Percentiles rank a stretch among this genome's conserved stretches.
These are phyloP conservation scores for Platyrinchus mystaceus DNA, from an alignment of 2,797 vertebrate species.

Conservation along the genomic window DNA sequence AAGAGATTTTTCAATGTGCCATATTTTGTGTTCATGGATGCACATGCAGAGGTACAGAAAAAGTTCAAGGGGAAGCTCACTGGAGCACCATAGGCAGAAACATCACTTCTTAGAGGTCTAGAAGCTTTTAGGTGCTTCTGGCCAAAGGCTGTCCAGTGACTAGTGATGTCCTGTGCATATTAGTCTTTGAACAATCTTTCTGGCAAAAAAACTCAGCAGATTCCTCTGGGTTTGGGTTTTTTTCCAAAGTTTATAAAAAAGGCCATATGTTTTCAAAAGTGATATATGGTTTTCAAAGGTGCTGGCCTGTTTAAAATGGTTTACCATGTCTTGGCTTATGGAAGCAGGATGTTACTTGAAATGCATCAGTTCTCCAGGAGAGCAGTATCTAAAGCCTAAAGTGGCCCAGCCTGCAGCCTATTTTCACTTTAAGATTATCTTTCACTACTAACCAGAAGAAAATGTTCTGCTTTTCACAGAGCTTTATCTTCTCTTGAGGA, in stretches of 20 bases:
- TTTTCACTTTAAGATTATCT: not conserved
- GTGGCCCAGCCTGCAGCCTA: not conserved
- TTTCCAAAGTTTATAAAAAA: not conserved
- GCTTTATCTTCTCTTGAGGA: not conserved
- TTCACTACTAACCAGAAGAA: not conserved
- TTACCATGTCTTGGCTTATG: accelerated
- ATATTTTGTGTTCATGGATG: not conserved
- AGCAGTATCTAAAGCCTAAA: not conserved
- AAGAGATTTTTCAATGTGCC: not conserved
- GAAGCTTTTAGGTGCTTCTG: not conserved
- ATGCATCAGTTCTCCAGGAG: not conserved
- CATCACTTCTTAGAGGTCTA: not conserved
- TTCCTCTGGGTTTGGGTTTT: accelerated
- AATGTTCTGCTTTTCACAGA: not conserved
- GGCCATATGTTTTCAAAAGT: not conserved
- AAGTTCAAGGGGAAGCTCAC: not conserved
- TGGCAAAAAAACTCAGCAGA: not conserved
- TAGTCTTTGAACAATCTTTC: not conserved
- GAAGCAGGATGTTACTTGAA: not conserved
- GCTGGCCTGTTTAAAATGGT: not conserved
- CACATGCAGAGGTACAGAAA: not conserved
- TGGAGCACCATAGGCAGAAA: not conserved
- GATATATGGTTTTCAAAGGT: not conserved
- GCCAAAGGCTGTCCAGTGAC: not conserved
- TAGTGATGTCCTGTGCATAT: not conserved